These are phyloP conservation scores for Harpagoxenus sublaevis DNA, from an alignment of 2,888 invertebrate genomes.

Conservation along the genomic window DNA sequence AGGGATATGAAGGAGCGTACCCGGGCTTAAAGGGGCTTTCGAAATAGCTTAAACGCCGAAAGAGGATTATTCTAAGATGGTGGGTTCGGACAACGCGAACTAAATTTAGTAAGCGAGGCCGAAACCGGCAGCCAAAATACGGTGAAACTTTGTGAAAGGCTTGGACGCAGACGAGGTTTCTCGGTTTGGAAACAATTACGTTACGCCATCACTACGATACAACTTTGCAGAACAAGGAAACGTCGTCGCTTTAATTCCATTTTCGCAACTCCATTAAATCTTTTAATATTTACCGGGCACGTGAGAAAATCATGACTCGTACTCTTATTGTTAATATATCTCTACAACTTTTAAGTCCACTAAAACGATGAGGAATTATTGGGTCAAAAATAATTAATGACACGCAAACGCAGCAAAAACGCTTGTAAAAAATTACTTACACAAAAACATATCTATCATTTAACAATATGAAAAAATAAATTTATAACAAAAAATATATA, in stretches of 20 bases:
- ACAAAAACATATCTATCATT: neutral
- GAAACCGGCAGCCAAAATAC: constrained; percentile 73
- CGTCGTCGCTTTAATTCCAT: neutral
- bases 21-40: constrained; percentile 75
- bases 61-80: constrained; percentile 82
- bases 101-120: constrained; percentile 79
- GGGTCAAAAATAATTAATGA: neutral
- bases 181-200: constrained; percentile 58
- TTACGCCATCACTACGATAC: constrained; percentile 43
- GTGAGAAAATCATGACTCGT: neutral
- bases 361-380: neutral
- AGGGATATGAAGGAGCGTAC: constrained; percentile 61
- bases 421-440: neutral
- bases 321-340: neutral
- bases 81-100: constrained; percentile 75
- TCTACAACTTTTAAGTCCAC: neutral
- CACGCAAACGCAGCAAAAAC: neutral
- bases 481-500: neutral
- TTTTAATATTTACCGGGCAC: neutral
- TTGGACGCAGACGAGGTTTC: constrained; percentile 59
- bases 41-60: constrained; percentile 78
- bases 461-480: neutral
- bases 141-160: constrained; percentile 69
- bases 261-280: constrained; percentile 8
- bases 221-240: constrained; percentile 11